A percentile compares a stretch with the other conserved stretches of the same genome.
These are phyloP conservation scores for Clusia tigrina DNA, from an alignment of 2,888 invertebrate genomes.

Conservation along the genomic window DNA sequence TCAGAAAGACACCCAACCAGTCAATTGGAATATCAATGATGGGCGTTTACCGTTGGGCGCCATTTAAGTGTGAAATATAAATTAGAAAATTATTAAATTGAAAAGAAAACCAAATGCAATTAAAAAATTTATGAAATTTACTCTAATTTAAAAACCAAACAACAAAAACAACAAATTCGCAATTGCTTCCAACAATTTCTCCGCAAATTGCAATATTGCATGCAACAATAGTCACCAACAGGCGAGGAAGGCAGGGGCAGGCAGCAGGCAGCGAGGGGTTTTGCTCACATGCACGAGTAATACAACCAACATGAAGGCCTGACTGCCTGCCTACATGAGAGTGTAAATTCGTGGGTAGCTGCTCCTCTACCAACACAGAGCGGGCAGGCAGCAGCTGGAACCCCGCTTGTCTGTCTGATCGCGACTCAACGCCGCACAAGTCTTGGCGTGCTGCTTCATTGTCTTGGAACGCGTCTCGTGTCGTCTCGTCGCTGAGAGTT, in stretches of 20 bases:
- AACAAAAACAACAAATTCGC: neutral
- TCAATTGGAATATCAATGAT: too few species aligned
- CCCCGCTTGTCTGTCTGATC: neutral
- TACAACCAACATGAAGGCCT: too few species aligned
- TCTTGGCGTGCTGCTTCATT: neutral
- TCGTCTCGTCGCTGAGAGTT: neutral
- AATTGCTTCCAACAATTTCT: constrained; percentile 3
- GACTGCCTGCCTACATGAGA: too few species aligned
- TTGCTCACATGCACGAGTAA: too few species aligned
- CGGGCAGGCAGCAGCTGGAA: neutral
- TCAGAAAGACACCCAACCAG: too few species aligned
- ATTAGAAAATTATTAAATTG: too few species aligned
- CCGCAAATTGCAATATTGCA: constrained; percentile 3
- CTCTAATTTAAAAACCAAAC: neutral
- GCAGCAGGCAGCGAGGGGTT: neutral
- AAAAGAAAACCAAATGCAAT: neutral
- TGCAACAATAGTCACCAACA: constrained; percentile 6
- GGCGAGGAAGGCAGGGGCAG: neutral
- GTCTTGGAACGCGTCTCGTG: neutral
- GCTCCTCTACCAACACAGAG: neutral
- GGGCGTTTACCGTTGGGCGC: constrained; percentile 7
- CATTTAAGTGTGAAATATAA: too few species aligned
- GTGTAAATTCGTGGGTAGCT: too few species aligned
- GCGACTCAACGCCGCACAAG: neutral
- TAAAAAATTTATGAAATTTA: constrained; percentile 3